These are phyloP conservation scores for Plecturocebus donacophilus DNA, from an alignment of 2,113 vertebrate species.

Conservation along the genomic window DNA sequence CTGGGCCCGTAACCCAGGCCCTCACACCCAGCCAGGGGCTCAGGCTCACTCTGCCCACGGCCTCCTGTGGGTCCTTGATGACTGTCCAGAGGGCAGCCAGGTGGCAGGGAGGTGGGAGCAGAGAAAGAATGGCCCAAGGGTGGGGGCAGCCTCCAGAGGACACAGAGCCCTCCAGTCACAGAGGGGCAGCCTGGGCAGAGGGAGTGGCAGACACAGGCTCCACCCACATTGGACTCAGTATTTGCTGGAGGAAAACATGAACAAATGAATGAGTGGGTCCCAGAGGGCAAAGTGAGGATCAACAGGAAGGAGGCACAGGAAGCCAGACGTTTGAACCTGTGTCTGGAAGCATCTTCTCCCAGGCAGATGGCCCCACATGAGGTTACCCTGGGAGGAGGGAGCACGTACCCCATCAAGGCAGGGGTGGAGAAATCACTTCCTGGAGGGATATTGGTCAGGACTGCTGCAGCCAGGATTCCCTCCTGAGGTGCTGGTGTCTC, in stretches of 20 bases:
- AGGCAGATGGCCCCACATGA: accelerated
- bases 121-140: background rate
- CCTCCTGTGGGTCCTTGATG: background rate
- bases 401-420: background rate
- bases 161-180: background rate
- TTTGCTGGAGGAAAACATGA: background rate
- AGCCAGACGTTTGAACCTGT: background rate
- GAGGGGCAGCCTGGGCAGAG: background rate
- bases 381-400: background rate
- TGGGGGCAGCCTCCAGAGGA: background rate
- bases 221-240: background rate
- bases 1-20: background rate
- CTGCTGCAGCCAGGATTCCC: background rate
- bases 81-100: background rate
- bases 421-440: background rate
- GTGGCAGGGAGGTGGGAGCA: background rate
- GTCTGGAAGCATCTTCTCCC: background rate
- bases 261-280: background rate
- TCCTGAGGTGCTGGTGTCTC: background rate
- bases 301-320: background rate
- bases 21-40: background rate
- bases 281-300: background rate
- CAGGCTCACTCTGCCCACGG: background rate
- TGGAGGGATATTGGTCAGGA: background rate
- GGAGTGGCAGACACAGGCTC: background rate